Evolutionary conservation across 2,888 invertebrate genomes (phyloP), one percentile per base, ranked within the genome.

Genomic region (Philereme vetulata): DNA sequence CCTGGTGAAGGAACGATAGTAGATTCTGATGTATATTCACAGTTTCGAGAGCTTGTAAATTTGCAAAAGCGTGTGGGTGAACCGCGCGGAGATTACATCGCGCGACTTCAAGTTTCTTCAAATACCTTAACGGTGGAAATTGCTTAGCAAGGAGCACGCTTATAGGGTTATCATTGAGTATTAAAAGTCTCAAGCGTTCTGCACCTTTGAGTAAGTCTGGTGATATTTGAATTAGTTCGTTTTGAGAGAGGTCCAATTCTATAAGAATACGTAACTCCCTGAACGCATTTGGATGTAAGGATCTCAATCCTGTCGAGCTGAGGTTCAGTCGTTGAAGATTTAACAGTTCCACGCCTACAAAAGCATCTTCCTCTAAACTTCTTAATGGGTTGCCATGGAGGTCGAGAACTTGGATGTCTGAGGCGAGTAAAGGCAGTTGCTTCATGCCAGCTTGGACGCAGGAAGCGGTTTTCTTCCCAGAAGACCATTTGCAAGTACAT

Each of bases 401-500:
- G 73, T 97, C 96, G 68, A 98, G 93, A 4, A 96, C 85, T 95
- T 96, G 77, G 90, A 94, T 90, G 11, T 93, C 92, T 58, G 90
- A 71, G 10, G 87, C 86, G 65, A 93, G 76, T 65, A 81, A 78
- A 43, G 98, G 98, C 38, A 98, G 93, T 53, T 94, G 92, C 54
- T 94, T 95, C 64, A 97, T 93, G 21, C 95, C 95, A 42, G 96
- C 95, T 65, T 96, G 94, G 60, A 95, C 94, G 85, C 98, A 98
- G 49, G 96, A 93, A 7, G 97, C 97, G 4, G 97, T 96, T 84
- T 97, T 97, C 85, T 98, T 98, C 55, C 97, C 97, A 48, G 96
- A 96, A 4, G 96, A 96, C 98, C 98, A 98, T 89, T 97, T 97
- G 94, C 98, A 98, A 74, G 95, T 94, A 83, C 98, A 98, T 73